Percentiles rank a stretch among this genome's conserved stretches.
Conservation (phyloP, 2,797 vertebrate genomes). For the Anas flavirostris region DNA sequence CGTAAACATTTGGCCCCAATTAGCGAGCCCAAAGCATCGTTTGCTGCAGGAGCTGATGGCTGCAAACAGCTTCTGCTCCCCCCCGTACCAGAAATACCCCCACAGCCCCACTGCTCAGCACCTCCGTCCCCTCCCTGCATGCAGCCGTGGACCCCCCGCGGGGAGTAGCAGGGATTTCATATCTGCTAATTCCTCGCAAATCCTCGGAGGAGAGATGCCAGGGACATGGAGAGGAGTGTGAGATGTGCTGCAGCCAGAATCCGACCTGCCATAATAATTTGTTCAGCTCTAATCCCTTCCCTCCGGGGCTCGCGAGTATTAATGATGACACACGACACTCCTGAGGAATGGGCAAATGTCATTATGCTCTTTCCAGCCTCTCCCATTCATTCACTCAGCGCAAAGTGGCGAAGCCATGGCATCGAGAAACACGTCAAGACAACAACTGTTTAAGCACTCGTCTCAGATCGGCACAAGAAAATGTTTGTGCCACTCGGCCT, state of each 20-base stretch:
- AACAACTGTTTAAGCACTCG: neutral
- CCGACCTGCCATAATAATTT: neutral
- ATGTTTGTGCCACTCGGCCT: neutral
- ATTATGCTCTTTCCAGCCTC: neutral
- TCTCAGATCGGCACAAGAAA: fast-evolving
- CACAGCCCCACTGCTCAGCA: neutral
- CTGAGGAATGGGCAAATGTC: neutral
- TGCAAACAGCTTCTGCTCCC: fast-evolving
- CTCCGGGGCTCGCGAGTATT: neutral
- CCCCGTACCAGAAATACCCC: neutral
- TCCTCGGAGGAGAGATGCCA: neutral
- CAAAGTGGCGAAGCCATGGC: neutral
- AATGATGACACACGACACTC: neutral
- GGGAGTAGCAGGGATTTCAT: neutral
- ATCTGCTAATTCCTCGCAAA: neutral
- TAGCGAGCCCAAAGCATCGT: fast-evolving
- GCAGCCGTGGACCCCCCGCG: neutral
- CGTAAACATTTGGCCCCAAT: neutral
- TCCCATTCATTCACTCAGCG: neutral
- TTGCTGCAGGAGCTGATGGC: neutral
- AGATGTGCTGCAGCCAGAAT: neutral
- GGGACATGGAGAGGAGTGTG: neutral
- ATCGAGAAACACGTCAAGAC: neutral
- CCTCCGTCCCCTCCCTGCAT: neutral
- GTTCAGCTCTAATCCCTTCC: conserved; percentile 22